phyloP scores from a whole-genome alignment of 2,888 invertebrate genomes.

The Furcula furcula region DNA sequence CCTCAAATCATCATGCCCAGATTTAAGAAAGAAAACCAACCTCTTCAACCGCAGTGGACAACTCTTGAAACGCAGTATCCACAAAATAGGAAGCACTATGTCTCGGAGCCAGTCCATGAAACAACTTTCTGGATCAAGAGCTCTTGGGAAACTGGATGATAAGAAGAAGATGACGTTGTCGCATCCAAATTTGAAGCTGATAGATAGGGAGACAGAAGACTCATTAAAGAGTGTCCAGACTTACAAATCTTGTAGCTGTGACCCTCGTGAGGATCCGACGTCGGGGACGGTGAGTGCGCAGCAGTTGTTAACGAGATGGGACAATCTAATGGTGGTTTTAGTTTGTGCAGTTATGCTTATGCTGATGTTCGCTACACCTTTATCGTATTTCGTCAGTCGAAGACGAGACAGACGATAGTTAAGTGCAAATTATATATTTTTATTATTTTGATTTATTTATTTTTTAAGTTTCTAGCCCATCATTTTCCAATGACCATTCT shows the following conservation, averaged over 20 bases:
- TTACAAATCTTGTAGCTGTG: slow-evolving; percentile 7
- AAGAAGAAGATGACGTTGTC: neutral
- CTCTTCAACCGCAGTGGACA: neutral
- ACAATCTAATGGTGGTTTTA: slow-evolving; percentile 39
- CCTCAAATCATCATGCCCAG: too few species aligned
- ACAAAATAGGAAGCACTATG: neutral
- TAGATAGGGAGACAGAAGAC: neutral
- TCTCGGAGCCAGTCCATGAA: slow-evolving; percentile 1
- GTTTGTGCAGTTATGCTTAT: slow-evolving; percentile 36
- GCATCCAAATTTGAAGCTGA: neutral
- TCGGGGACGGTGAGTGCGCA: neutral
- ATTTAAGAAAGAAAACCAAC: neutral
- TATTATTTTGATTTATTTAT: slow-evolving; percentile 18
- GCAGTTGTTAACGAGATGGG: slow-evolving; percentile 24
- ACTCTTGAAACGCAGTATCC: neutral
- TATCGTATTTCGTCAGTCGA: slow-evolving; percentile 29
- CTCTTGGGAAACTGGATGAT: neutral
- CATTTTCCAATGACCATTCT: too few species aligned
- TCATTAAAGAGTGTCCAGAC: neutral
- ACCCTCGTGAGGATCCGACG: neutral
- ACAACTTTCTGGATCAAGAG: neutral
- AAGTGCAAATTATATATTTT: slow-evolving; percentile 40
- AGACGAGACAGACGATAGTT: slow-evolving; percentile 22
- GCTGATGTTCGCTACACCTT: slow-evolving; percentile 38
- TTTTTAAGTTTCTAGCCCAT: too few species aligned